Evolutionary conservation across 2,113 vertebrate species (phyloP).

Genomic region (Clinocottus analis): DNA sequence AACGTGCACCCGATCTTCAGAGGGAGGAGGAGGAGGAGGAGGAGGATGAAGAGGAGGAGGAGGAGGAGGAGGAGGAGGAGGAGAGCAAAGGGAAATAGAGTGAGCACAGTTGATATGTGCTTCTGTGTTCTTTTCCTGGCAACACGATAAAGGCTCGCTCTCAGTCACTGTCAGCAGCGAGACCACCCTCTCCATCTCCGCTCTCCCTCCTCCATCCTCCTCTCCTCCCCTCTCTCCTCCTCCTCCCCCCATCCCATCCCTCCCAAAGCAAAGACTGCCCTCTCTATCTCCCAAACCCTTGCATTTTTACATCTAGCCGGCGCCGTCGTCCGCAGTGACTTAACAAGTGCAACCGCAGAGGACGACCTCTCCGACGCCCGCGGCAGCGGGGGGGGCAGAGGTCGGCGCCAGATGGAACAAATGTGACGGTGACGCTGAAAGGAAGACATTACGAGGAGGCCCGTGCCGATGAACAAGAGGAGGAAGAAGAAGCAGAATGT

Average conservation of each 20-base stretch:
- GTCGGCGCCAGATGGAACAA: constrained; percentile 50
- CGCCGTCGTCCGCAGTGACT: constrained; percentile 27
- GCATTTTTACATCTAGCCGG: constrained; percentile 47
- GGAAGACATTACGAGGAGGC: constrained; percentile 26
- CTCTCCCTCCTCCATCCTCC: constrained; percentile 6
- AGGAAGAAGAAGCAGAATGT: no score
- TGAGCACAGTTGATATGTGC: constrained; percentile 47
- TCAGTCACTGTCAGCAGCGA: constrained; percentile 68
- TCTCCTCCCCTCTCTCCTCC: constrained; percentile 23
- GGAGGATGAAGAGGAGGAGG: neutral
- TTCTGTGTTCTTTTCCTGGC: constrained; percentile 70
- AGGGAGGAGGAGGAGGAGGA: constrained; percentile 21
- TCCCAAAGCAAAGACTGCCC: constrained; percentile 47
- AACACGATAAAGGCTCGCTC: constrained; percentile 59
- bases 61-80: constrained; percentile 2
- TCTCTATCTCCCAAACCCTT: constrained; percentile 18
- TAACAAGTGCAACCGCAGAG: constrained; percentile 27
- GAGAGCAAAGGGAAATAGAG: constrained; percentile 51
- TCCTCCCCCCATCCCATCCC: constrained; percentile 2
- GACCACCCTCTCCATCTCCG: constrained; percentile 64
- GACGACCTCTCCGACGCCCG: constrained; percentile 5
- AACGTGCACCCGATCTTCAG: constrained; percentile 1
- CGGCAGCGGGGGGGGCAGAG: constrained; percentile 3
- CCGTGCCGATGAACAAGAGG: neutral
- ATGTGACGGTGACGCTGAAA: constrained; percentile 23